phyloP scores from a whole-genome alignment of 2,113 vertebrate species.

The Pholis gunnellus region DNA sequence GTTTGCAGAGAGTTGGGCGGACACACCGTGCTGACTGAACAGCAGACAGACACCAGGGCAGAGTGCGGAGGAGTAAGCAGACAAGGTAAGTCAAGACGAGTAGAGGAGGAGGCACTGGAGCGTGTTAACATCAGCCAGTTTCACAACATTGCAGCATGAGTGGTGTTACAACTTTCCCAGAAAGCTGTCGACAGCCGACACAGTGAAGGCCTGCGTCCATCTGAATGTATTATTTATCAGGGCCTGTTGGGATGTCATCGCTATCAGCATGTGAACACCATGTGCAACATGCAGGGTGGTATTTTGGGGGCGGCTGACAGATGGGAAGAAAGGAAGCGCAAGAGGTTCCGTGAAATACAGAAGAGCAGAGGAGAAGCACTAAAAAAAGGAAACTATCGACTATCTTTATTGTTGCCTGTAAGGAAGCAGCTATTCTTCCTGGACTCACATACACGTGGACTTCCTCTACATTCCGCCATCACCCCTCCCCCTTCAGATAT shows the following conservation, averaged over 20 bases:
- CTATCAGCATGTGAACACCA: slow-evolving; percentile 45
- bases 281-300: slow-evolving; percentile 37
- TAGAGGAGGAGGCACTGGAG: background rate
- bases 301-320: slow-evolving; percentile 41
- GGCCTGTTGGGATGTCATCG: slow-evolving; percentile 25
- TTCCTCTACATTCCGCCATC: background rate
- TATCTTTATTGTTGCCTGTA: background rate
- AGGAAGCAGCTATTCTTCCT: background rate
- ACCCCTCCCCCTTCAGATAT: slow-evolving; percentile 17
- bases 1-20: slow-evolving; percentile 43
- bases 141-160: background rate
- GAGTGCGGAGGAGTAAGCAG: slow-evolving; percentile 61
- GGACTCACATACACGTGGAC: background rate
- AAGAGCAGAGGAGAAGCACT: background rate
- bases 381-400: background rate
- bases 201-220: slow-evolving; percentile 21
- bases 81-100: slow-evolving; percentile 60
- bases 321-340: slow-evolving; percentile 26
- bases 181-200: slow-evolving; percentile 18
- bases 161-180: background rate
- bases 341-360: slow-evolving; percentile 10
- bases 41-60: slow-evolving; percentile 51
- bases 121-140: background rate
- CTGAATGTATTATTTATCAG: slow-evolving; percentile 40
- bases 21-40: slow-evolving; percentile 65